Conservation (phyloP, 2,797 vertebrate species). For the Adrianichthys oophorus region DNA sequence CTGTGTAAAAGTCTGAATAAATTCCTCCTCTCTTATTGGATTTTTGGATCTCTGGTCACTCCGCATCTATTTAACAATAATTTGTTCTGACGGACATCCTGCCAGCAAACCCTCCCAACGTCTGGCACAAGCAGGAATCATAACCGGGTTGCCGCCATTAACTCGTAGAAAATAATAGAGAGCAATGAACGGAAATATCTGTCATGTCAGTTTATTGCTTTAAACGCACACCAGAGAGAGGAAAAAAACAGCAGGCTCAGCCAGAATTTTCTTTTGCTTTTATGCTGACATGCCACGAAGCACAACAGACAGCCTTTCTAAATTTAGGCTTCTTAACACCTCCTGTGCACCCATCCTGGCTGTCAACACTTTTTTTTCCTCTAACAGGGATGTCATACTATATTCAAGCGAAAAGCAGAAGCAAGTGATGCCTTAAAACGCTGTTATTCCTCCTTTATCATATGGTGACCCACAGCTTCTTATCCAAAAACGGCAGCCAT, state of each 20-base stretch:
- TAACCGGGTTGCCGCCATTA: background rate
- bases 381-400: conserved; percentile 53
- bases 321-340: conserved; percentile 38
- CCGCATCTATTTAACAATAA: conserved; percentile 67
- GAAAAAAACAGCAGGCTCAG: conserved; percentile 31
- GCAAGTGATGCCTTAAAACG: no score
- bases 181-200: conserved; percentile 20
- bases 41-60: conserved; percentile 43
- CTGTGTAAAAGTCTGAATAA: conserved; percentile 6
- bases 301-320: conserved; percentile 7
- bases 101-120: conserved; percentile 22
- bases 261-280: conserved; percentile 28
- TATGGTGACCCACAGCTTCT: no score
- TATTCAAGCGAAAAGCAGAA: conserved; percentile 10
- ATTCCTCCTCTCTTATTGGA: conserved; percentile 40
- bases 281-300: conserved; percentile 33
- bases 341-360: conserved; percentile 11
- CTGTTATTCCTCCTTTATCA: no score
- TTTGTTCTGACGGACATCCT: conserved; percentile 62
- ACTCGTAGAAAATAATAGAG: conserved; percentile 1
- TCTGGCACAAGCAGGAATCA: conserved; percentile 21
- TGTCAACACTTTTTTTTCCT: conserved; percentile 42
- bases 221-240: conserved; percentile 35
- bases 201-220: conserved; percentile 34
- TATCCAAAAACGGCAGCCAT: conserved; percentile 4